Conservation (phyloP, 2,113 vertebrate species). For the Ceyx cyanopectus region DNA sequence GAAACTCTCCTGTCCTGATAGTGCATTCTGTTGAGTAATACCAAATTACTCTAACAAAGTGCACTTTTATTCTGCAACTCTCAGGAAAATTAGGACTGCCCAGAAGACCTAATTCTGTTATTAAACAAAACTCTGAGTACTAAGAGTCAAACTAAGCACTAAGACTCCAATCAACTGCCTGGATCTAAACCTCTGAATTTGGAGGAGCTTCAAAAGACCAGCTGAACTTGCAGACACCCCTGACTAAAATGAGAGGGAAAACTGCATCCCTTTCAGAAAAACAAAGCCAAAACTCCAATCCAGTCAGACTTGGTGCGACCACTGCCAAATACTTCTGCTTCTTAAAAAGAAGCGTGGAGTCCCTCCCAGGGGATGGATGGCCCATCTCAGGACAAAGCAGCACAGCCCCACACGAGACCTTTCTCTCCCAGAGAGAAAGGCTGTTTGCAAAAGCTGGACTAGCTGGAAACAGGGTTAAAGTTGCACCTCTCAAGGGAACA, state of each 20-base stretch:
- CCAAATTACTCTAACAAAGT: not conserved
- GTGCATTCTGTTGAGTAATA: not conserved
- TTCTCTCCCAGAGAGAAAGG: not conserved
- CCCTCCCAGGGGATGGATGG: not conserved
- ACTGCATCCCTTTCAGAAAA: not conserved
- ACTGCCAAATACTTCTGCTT: not conserved
- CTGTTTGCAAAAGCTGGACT: not conserved
- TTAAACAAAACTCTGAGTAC: not conserved
- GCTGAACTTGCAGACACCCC: not conserved
- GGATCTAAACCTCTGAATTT: conserved; percentile 13
- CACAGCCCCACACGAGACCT: not conserved
- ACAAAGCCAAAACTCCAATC: not conserved
- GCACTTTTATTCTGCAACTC: not conserved
- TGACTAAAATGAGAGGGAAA: conserved; percentile 6
- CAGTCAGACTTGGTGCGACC: not conserved
- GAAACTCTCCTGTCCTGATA: not conserved
- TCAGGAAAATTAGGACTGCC: not conserved
- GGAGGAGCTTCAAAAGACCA: not conserved
- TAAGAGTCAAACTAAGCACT: not conserved
- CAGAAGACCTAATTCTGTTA: not conserved
- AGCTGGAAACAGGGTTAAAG: not conserved
- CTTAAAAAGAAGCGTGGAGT: not conserved
- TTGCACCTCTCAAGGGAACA: not conserved
- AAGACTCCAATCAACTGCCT: not conserved
- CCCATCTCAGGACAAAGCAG: not conserved